phyloP scores from a whole-genome alignment of 2,888 invertebrate genomes.

The Synergus japonicus region DNA sequence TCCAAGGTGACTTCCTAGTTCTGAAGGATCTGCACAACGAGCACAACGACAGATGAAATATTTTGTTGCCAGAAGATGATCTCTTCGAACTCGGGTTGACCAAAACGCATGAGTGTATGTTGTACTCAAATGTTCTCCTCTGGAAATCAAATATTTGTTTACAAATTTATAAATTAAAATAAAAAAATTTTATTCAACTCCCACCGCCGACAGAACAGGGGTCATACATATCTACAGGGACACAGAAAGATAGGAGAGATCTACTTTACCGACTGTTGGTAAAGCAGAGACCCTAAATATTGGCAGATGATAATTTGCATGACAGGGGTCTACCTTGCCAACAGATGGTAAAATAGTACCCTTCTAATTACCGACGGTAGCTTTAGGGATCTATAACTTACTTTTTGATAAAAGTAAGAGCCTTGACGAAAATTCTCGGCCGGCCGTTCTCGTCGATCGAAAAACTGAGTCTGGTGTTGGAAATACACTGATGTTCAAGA shows the following conservation, averaged over 20 bases:
- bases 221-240: too few relatives aligned
- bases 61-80: conserved; percentile 88
- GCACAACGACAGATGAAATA: conserved; percentile 87
- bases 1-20: conserved; percentile 86
- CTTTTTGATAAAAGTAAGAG: conserved; percentile 83
- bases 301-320: too few relatives aligned
- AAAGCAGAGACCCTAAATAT: too few relatives aligned
- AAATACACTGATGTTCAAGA: conserved; percentile 90
- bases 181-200: too few relatives aligned
- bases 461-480: conserved; percentile 89
- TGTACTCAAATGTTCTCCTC: conserved; percentile 87
- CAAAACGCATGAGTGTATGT: conserved; percentile 93
- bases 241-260: too few relatives aligned
- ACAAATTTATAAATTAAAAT: too few relatives aligned
- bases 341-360: too few relatives aligned
- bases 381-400: too few relatives aligned
- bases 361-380: too few relatives aligned
- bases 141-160: conserved; percentile 57
- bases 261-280: too few relatives aligned
- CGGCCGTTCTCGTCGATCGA: conserved; percentile 80
- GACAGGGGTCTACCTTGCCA: too few relatives aligned
- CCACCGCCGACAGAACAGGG: too few relatives aligned
- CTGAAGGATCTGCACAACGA: conserved; percentile 89
- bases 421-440: conserved; percentile 84
- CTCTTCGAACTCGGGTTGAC: conserved; percentile 89